A percentile compares a stretch with the other conserved stretches of the same genome.
Evolutionary conservation across 2,113 vertebrate species (phyloP).

Genomic region (Halichoerus grypus): DNA sequence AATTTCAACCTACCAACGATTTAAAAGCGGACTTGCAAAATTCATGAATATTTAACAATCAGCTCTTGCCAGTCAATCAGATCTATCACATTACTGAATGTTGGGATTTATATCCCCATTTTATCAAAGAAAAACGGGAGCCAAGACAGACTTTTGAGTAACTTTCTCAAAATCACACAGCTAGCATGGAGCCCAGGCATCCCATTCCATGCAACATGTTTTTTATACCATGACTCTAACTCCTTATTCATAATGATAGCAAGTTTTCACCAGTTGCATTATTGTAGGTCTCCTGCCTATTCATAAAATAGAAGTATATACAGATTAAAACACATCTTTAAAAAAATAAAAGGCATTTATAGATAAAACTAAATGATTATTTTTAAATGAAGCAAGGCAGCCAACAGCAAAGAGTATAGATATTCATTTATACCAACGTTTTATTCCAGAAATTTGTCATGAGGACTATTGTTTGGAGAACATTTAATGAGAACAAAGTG

Average conservation of each 20-base stretch:
- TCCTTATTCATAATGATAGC: background rate
- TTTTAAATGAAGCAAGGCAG: background rate
- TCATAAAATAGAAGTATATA: background rate
- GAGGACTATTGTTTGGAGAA: background rate
- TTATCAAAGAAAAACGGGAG: background rate
- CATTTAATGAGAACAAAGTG: background rate
- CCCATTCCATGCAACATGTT: background rate
- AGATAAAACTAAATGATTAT: background rate
- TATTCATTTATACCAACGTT: background rate
- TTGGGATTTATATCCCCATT: background rate
- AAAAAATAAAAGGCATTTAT: background rate
- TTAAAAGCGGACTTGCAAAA: background rate
- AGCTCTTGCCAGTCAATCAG: background rate
- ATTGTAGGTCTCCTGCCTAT: background rate
- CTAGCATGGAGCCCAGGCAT: background rate
- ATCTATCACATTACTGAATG: background rate
- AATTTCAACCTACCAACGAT: background rate
- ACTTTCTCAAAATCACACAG: background rate
- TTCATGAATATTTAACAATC: background rate
- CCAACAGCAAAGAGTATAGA: background rate
- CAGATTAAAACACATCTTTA: background rate
- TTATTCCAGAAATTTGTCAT: background rate
- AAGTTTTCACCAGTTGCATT: background rate
- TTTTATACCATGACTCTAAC: background rate
- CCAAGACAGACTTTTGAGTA: background rate